Base-by-base conservation (phyloP, 2,888 invertebrate species). In the Nomada fucata region DNA sequence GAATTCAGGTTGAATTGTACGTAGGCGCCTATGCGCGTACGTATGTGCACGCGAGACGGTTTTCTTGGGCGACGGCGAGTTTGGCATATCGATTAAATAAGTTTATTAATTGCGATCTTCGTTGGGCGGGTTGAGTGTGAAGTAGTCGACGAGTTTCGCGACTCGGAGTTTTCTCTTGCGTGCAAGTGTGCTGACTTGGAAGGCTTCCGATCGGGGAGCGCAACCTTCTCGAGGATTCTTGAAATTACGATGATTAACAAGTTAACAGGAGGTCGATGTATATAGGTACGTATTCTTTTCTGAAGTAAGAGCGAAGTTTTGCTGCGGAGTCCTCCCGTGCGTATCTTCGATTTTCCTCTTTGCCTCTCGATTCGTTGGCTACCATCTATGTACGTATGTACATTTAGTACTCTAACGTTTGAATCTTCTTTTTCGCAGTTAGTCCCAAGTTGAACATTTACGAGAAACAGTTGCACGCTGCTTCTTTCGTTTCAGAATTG, bases 21-120 rank as follows among this genome's bases (percentile, higher is more conserved):
- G 3, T 52, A 52, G 5, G 18, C 0, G 1, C 3, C 0, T 55
- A 13, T 23, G 18, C 0, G 4, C 3, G 7, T 55, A 47, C 23
- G 29, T 36, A n/a, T 0, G 9, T 15, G 15, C 20, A 44, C 18
- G 13, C 42, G 18, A 29, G 59, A 3, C 11, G 15, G 29, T 60
- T 50, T 50, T 36, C 47, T 42, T 11, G 1, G 18, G 42, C 11
- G 2, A 18, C 23, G 42, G 23, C 10, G 42, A 68, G 23, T 50
- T 50, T 50, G 18, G 23, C n/a, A 50, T 50, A 50, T 70, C n/a
- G 20, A 52, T 50, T 10, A 36, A 61, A 50, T 50, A 70, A 71
- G 29, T 50, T 47, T 71, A 47, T 61, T 71, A 71, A 71, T 71
- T 71, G 61, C 20, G 36, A 47, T 71, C 36, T 36, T 60, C 20